These are phyloP conservation scores for Gymnoscopelus microlampas DNA, from an alignment of 2,797 vertebrate species.

Conservation along the genomic window DNA sequence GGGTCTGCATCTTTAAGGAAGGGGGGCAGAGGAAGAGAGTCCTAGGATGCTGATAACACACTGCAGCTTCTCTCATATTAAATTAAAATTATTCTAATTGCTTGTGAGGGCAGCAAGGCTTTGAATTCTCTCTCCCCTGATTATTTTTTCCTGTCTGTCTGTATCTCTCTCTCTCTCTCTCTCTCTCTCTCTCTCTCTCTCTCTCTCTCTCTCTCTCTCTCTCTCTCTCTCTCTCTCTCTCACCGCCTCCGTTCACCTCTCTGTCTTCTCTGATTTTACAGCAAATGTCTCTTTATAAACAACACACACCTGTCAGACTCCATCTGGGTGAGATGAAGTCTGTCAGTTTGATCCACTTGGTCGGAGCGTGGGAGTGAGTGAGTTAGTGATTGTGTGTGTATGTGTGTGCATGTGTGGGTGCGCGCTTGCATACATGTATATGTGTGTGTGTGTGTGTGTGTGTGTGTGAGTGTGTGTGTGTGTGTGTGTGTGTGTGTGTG, in stretches of 20 bases:
- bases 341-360: too few relatives aligned
- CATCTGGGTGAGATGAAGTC: slow-evolving; percentile 32
- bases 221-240: neutral
- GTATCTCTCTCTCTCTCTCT: slow-evolving; percentile 8
- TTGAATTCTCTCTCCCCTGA: slow-evolving; percentile 44
- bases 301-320: slow-evolving; percentile 45
- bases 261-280: slow-evolving; percentile 44
- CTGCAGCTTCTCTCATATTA: slow-evolving; percentile 50
- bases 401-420: slow-evolving; percentile 7
- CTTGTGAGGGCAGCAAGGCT: slow-evolving; percentile 48
- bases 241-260: slow-evolving; percentile 42
- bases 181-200: neutral
- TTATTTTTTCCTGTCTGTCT: too few relatives aligned
- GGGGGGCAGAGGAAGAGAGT: slow-evolving; percentile 30
- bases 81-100: slow-evolving; percentile 65
- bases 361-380: too few relatives aligned
- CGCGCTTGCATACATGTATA: slow-evolving; percentile 9
- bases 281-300: slow-evolving; percentile 43
- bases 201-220: neutral
- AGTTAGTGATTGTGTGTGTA: neutral
- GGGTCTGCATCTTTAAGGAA: slow-evolving; percentile 43
- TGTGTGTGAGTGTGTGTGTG: slow-evolving; percentile 3
- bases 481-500: neutral
- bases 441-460: neutral
- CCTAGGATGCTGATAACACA: slow-evolving; percentile 45